Evolutionary conservation across 92 coral and sea anemone species (phyloP), one percentile per base, ranked within the genome.

Genomic region (Diadumene lineata): DNA sequence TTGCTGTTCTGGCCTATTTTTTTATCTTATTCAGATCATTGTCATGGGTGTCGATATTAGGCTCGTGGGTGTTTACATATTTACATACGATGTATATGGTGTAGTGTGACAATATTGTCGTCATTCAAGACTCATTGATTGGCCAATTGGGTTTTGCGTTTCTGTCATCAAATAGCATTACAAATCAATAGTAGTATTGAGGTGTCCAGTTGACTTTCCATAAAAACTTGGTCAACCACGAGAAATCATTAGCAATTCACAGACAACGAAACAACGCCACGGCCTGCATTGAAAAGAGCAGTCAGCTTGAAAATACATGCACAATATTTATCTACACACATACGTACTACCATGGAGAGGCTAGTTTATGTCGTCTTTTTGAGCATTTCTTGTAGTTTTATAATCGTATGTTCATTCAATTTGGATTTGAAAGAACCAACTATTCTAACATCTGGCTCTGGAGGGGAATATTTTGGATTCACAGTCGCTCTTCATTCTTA

Each of bases 391-490:
- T 74, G 30, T 46, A 66, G 69, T 11, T 43, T 26, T 62, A 15
- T 57, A 15, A 0, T 71, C 56, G 73, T 65, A 44, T 60, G 62
- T 2, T 69, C 89, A 1, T 90, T 90, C 34, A 90, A 90, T 44
- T 69, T 90, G 43, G 92, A 90, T 31, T 28, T 70, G 10, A 43
- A 60, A 56, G 83, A 80, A 31, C 85, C 96, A 17, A 30, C 80
- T 57, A 58, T 90, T n/a, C 76, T 83, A 62, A 22, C 69, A 11
- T 78, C 82, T 23, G 89, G 90, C 19, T 29, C 56, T 17, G 23
- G 66, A 18, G 92, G 92, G 19, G 96, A 87, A 46, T 87, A 87
- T 65, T 90, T 90, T 65, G 96, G 96, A 21, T 90, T 80, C 55
- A 43, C 92, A 7, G 89, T 90, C 7, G 79, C 92, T 0, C 66